Evolutionary conservation across 2,113 vertebrate species (phyloP), one percentile per base, ranked within the genome.

Genomic region (Nothoprocta pentlandii): DNA sequence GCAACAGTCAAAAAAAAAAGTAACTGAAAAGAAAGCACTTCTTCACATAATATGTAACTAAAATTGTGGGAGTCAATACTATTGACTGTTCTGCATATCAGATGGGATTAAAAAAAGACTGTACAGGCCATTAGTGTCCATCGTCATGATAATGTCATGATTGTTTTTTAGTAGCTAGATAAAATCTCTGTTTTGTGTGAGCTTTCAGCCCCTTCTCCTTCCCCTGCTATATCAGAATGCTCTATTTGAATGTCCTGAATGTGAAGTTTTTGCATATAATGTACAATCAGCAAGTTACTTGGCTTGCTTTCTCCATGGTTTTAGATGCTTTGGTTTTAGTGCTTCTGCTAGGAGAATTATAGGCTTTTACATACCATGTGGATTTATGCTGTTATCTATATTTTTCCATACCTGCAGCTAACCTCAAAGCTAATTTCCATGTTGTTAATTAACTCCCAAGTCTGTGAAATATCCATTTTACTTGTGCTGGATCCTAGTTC

Each of bases 161-260:
- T 68, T 67, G 93, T 77, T 95, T 95, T 51, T 87, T 78, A 90
- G 92, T 96, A 95, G 67, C 84, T 97, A 97, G 94, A 96, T 62
- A 93, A 47, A 61, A 32, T 85, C 49, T 94, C 69, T 95, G 92
- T 97, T 95, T 79, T 97, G 97, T 98, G 98, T 97, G 98, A 96
- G 97, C 97, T 97, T 94, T 96, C 70, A 79, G 71, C 67, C 34
- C 64, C 66, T 85, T 61, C 32, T 93, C 64, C 77, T 77, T 87
- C 59, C 56, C 91, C 73, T 87, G 34, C 62, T 49, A 21, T 93
- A 80, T 66, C 61, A 92, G 73, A 95, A 67, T 81, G 62, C 75
- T 56, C 46, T 90, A n/a, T 73, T 73, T 89, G 32, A 94, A 28
- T 44, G 81, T 93, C 81, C 54, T 34, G n/a, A 94, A 89, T 79